These are phyloP conservation scores for Dendrophyllia cribrosa DNA, from an alignment of 64 coral and sea anemone species.

Conservation along the genomic window DNA sequence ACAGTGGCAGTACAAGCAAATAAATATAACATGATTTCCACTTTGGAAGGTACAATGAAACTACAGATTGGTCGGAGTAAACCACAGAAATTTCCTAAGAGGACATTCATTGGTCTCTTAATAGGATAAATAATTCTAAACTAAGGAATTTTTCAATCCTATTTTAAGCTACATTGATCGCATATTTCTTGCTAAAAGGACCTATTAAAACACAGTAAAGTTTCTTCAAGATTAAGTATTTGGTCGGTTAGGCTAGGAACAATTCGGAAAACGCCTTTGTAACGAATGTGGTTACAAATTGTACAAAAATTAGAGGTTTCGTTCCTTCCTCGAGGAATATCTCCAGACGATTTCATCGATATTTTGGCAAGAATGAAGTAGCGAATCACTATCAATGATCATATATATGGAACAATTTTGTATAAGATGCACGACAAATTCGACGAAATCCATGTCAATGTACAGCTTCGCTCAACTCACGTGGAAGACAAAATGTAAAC, in stretches of 20 bases:
- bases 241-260: not conserved
- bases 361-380: not conserved
- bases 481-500: conserved; percentile 36
- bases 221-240: no score
- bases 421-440: not conserved
- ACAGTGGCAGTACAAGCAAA: not conserved
- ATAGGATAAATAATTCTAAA: not conserved
- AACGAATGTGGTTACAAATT: not conserved
- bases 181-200: not conserved
- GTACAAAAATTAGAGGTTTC: not conserved
- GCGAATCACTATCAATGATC: not conserved
- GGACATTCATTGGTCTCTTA: not conserved
- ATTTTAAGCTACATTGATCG: not conserved
- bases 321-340: not conserved
- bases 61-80: not conserved
- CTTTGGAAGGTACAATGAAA: not conserved
- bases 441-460: not conserved
- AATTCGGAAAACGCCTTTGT: not conserved
- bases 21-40: not conserved
- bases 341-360: not conserved
- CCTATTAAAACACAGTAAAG: not conserved
- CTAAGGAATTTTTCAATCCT: not conserved
- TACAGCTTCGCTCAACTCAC: conserved; percentile 14
- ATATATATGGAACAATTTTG: not conserved
- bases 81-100: not conserved